phyloP scores from a whole-genome alignment of 2,888 invertebrate genomes.

The Luffia ferchaultella region DNA sequence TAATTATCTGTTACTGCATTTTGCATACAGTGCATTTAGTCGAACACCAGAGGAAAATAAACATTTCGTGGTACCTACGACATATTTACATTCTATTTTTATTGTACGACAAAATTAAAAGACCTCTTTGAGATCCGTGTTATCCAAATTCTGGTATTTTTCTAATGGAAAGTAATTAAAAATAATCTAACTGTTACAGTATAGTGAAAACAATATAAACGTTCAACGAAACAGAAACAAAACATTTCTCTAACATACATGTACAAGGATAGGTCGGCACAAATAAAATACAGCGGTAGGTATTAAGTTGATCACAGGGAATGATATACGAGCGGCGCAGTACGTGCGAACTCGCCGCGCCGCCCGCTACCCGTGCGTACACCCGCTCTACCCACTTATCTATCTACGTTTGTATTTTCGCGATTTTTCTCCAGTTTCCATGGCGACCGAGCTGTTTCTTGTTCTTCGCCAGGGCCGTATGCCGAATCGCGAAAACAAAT shows the following conservation, averaged over 20 bases:
- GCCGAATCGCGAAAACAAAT: constrained; percentile 8
- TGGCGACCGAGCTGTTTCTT: constrained; percentile 7
- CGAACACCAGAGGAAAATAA: too few relatives aligned
- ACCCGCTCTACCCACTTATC: constrained; percentile 5
- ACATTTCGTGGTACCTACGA: too few relatives aligned
- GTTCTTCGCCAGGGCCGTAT: constrained; percentile 3
- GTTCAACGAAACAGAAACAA: constrained; percentile 1
- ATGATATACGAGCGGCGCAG: constrained; percentile 7
- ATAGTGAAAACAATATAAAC: not conserved
- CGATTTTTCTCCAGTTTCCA: constrained; percentile 12
- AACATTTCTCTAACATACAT: constrained; percentile 1
- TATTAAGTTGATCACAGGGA: constrained; percentile 11
- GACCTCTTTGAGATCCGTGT: too few relatives aligned
- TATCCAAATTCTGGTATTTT: too few relatives aligned
- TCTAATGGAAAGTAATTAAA: too few relatives aligned
- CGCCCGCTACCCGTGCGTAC: not conserved
- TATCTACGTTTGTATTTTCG: constrained; percentile 10
- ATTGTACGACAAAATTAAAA: too few relatives aligned
- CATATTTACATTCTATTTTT: too few relatives aligned
- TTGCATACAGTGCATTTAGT: too few relatives aligned
- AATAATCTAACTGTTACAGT: too few relatives aligned
- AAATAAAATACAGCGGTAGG: constrained; percentile 11
- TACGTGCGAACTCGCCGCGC: constrained; percentile 8
- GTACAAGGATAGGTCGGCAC: constrained; percentile 5
- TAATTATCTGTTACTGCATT: too few relatives aligned